Evolutionary conservation across 2,113 vertebrate genomes (phyloP), one percentile per base, ranked within the genome.

Genomic region (Thunnus maccoyii): DNA sequence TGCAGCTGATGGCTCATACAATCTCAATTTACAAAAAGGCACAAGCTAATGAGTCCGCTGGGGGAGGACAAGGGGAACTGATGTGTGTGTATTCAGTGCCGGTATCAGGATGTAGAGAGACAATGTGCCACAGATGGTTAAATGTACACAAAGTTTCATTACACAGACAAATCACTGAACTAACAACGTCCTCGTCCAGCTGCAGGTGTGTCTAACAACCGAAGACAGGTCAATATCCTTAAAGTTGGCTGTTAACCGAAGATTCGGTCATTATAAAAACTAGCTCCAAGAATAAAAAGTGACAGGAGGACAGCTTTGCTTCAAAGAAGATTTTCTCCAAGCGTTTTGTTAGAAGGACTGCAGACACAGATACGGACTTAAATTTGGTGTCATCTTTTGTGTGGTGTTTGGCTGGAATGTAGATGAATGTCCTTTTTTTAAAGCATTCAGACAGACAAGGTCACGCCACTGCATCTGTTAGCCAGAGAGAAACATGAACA

Each of bases 11-110:
- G 32, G 61, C 89, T 85, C 83, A 72, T 78, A 88, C 83, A 89
- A 84, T 90, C 89, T 85, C 80, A 78, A 27, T 85, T 84, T 62
- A 81, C 79, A 93, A 94, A 91, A 41, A 41, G 36, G 92, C 92
- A 91, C 92, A 89, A 83, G 61, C 80, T 83, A 67, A 80, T 46
- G 78, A 60, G 60, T 75, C 15, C 32, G 47, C 50, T 8, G 4
- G 25, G 62, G 46, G 11, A 27, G 6, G 56, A 51, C 3, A 20
- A 8, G 44, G 56, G 20, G 17, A 48, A 16, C 10, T 7, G 4
- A 44, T 15, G 13, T 36, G 27, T 65, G 62, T n/a, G 51, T 67
- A 7, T 70, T 27, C 44, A 57, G 30, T 48, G 17, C 4, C 12
- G 1, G 9, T 6, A 71, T 27, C 32, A 54, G 5, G 8, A 78